A percentile compares a stretch with the other conserved stretches of the same genome.
Evolutionary conservation across 2,113 vertebrate genomes (phyloP).

Genomic region (Ictalurus furcatus): DNA sequence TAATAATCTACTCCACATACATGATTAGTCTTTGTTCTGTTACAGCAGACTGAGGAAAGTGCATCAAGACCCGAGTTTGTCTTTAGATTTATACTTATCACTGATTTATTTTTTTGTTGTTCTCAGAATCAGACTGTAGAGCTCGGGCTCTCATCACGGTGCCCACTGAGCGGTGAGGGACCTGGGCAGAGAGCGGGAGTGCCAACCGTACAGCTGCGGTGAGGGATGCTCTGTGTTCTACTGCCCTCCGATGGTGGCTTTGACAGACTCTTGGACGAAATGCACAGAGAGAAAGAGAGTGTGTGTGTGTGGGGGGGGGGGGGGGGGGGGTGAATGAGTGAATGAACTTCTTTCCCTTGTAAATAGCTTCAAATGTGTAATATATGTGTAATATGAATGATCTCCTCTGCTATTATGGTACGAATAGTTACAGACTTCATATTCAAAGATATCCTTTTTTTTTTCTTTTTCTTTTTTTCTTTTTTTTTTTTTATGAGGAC

Average conservation of each 20-base stretch:
- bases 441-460: not conserved
- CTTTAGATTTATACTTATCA: slow-evolving; percentile 6
- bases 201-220: slow-evolving; percentile 39
- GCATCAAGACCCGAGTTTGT: not conserved
- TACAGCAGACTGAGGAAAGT: not conserved
- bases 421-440: not conserved
- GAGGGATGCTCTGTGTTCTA: slow-evolving; percentile 95
- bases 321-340: not conserved
- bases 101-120: not conserved
- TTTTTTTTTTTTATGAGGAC: not conserved
- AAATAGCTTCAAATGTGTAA: not conserved
- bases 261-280: slow-evolving; percentile 17
- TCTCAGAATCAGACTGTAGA: not conserved
- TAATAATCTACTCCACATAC: not conserved
- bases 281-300: not conserved
- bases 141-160: not conserved
- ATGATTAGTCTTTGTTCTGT: slow-evolving; percentile 18
- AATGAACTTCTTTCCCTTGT: not conserved
- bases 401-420: not conserved
- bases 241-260: slow-evolving; percentile 94
- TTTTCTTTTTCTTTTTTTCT: not conserved
- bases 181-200: not conserved
- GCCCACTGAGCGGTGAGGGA: slow-evolving; percentile 14
- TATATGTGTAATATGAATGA: not conserved
- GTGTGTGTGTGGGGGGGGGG: not conserved